Percentiles rank a stretch among this genome's conserved stretches.
These are phyloP conservation scores for Microcebus jonahi DNA, from an alignment of 2,113 vertebrate species.

Conservation along the genomic window DNA sequence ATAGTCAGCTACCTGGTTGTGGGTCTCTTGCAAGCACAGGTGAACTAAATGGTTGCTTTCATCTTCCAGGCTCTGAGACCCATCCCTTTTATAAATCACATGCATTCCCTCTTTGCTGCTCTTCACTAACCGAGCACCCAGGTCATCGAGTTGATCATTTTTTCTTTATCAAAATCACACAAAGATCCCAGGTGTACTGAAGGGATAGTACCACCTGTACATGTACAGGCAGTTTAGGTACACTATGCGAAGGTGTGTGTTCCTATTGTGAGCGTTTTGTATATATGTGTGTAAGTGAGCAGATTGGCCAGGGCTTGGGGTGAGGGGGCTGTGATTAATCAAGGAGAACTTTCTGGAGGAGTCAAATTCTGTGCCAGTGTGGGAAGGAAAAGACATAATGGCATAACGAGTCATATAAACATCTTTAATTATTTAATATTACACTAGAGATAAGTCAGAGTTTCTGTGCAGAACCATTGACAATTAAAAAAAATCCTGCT, in stretches of 20 bases:
- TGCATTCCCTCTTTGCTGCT: background rate
- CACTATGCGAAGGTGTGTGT: background rate
- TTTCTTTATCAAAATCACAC: background rate
- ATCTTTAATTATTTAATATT: background rate
- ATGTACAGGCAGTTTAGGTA: background rate
- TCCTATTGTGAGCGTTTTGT: background rate
- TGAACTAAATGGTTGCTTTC: constrained; percentile 1
- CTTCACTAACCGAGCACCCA: background rate
- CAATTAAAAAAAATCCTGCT: background rate
- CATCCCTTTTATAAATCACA: background rate
- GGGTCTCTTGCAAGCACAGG: background rate
- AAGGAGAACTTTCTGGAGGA: constrained; percentile 13
- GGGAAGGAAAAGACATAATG: background rate
- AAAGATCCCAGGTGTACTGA: background rate
- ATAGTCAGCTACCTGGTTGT: background rate
- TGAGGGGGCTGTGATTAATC: background rate
- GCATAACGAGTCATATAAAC: background rate
- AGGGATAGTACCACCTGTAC: background rate
- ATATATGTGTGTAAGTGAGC: background rate
- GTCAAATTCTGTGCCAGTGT: background rate
- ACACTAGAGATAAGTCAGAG: background rate
- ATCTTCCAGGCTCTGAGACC: background rate
- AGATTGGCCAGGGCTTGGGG: background rate
- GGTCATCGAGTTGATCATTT: background rate
- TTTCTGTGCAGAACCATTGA: background rate